Conservation (phyloP, 1,140 invertebrate genomes). For the Copidosoma floridanum region DNA sequence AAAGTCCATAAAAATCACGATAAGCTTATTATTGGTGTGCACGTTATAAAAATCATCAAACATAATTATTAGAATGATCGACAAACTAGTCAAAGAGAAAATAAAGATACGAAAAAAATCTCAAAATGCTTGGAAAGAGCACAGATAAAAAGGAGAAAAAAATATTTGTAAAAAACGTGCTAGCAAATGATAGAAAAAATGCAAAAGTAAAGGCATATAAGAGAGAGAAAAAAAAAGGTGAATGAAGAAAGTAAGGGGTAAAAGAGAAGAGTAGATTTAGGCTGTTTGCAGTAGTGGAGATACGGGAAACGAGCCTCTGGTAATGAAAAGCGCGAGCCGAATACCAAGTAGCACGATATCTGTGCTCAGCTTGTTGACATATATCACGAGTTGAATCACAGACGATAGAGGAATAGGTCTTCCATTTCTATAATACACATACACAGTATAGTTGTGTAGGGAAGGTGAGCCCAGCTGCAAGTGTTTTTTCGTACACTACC, state of each 20-base stretch:
- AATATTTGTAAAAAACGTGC: slow-evolving; percentile 2
- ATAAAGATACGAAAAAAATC: no score
- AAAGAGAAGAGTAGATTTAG: slow-evolving; percentile 52
- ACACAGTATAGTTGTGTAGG: no score
- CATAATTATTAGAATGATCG: no score
- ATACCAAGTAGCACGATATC: slow-evolving; percentile 58
- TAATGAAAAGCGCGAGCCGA: slow-evolving; percentile 59
- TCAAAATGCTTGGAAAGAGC: slow-evolving; percentile 18
- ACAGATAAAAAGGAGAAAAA: background rate
- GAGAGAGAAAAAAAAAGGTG: slow-evolving; percentile 13
- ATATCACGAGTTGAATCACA: no score
- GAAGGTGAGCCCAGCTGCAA: no score
- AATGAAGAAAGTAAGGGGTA: slow-evolving; percentile 19
- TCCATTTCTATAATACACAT: slow-evolving; percentile 3
- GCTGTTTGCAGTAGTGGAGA: slow-evolving; percentile 52
- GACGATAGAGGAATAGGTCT: background rate
- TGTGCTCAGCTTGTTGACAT: no score
- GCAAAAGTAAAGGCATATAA: slow-evolving; percentile 17
- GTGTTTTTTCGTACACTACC: no score
- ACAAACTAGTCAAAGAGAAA: no score
- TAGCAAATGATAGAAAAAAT: slow-evolving; percentile 23
- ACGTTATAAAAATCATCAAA: no score
- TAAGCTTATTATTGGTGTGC: no score
- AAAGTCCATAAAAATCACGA: no score
- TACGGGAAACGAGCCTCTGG: slow-evolving; percentile 52